Conservation (phyloP, 2,113 vertebrate species). For the Etia nguti region DNA sequence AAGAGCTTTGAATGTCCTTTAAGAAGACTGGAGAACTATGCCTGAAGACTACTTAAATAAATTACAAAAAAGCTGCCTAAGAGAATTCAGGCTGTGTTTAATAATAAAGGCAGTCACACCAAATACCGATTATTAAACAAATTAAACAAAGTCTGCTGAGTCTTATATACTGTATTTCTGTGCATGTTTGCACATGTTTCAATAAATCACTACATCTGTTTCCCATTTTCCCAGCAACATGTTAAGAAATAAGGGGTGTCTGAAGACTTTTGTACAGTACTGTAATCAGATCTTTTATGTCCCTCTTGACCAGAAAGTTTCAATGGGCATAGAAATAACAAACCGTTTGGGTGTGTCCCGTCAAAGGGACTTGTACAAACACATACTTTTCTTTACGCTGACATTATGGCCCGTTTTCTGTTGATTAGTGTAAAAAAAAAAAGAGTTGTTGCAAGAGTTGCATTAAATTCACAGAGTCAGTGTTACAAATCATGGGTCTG, state of each 20-base stretch:
- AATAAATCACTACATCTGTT: neutral
- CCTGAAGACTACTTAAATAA: neutral
- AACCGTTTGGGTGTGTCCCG: rapidly evolving
- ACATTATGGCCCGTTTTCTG: neutral
- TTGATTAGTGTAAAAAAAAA: neutral
- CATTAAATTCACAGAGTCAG: neutral
- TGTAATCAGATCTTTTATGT: neutral
- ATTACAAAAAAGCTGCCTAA: neutral
- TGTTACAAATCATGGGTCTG: neutral
- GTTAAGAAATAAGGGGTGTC: neutral
- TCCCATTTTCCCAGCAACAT: neutral
- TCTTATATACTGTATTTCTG: no score
- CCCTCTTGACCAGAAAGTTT: neutral
- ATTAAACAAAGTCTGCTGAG: no score
- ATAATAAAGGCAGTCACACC: neutral
- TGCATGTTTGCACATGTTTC: no score
- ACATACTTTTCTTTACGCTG: neutral
- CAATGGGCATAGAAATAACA: neutral
- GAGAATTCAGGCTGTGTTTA: neutral
- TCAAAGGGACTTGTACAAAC: neutral
- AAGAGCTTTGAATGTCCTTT: neutral
- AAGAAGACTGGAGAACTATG: neutral
- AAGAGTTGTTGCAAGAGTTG: no score
- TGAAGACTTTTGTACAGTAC: neutral
- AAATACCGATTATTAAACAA: neutral